phyloP scores from a whole-genome alignment of 2,888 invertebrate species.

The Agrilus mali region DNA sequence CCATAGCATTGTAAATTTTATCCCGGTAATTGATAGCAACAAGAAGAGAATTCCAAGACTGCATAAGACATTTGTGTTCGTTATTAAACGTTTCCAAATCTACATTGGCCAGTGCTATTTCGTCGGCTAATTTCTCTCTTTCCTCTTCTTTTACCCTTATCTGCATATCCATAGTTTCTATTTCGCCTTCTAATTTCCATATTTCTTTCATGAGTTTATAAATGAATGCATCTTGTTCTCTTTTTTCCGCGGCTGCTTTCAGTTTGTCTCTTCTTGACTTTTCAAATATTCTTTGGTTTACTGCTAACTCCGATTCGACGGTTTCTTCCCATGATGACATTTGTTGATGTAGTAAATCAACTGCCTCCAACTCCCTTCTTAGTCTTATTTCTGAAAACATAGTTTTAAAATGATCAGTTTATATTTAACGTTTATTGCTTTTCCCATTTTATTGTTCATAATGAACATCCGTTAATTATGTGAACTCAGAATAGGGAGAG shows the following conservation, averaged over 20 bases:
- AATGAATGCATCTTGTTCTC: conserved; percentile 49
- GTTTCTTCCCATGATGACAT: conserved; percentile 50
- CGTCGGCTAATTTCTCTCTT: conserved; percentile 42
- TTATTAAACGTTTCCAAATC: conserved; percentile 59
- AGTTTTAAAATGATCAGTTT: not conserved
- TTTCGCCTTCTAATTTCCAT: conserved; percentile 54
- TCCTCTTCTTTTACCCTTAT: conserved; percentile 50
- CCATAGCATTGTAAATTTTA: conserved; percentile 47
- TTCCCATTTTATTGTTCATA: not conserved
- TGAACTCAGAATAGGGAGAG: too few relatives aligned
- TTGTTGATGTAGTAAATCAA: conserved; percentile 42
- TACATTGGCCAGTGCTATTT: conserved; percentile 55
- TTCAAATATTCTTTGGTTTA: conserved; percentile 52
- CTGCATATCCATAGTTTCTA: conserved; percentile 51
- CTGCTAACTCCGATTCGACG: conserved; percentile 46
- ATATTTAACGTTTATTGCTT: too few relatives aligned
- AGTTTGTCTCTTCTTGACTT: conserved; percentile 47
- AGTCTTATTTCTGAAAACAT: conserved; percentile 38
- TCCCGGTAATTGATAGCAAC: conserved; percentile 57
- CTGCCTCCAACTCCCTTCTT: conserved; percentile 43
- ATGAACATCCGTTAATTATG: too few relatives aligned
- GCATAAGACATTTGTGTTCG: conserved; percentile 55
- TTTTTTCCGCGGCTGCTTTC: conserved; percentile 42
- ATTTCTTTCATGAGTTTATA: conserved; percentile 56
- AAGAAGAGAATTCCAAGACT: conserved; percentile 64